Evolutionary conservation across 2,797 vertebrate species (phyloP).

Genomic region (Nasua narica): DNA sequence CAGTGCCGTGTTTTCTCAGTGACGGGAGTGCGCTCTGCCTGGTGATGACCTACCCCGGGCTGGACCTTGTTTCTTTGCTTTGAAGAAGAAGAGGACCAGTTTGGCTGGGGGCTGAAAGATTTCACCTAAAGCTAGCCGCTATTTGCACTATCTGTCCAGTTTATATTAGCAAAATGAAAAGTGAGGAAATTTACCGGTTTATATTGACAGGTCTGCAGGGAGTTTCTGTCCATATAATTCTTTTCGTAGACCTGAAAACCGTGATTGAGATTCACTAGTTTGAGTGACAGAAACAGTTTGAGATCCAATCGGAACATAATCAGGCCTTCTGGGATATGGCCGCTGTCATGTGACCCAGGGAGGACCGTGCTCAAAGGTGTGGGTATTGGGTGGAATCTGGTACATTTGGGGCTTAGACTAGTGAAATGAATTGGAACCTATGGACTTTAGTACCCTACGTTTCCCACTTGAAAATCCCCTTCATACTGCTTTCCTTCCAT

Average conservation of each 20-base stretch:
- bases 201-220: rapidly evolving
- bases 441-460: background rate
- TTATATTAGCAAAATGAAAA: background rate
- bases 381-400: background rate
- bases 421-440: background rate
- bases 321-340: too few species aligned
- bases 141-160: background rate
- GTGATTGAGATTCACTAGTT: background rate
- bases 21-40: rapidly evolving
- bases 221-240: background rate
- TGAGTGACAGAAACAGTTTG: background rate
- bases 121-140: background rate
- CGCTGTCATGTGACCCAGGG: background rate
- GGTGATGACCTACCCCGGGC: background rate
- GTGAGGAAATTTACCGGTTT: background rate
- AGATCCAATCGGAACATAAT: background rate
- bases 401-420: background rate
- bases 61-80: background rate
- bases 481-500: rapidly evolving
- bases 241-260: background rate
- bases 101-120: background rate
- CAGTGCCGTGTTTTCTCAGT: rapidly evolving
- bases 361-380: rapidly evolving
- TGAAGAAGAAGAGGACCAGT: background rate
- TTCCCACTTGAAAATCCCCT: background rate